A percentile compares a stretch with the other conserved stretches of the same genome.
These are phyloP conservation scores for Reticulitermes speratus DNA, from an alignment of 1,140 invertebrate species.

Conservation along the genomic window DNA sequence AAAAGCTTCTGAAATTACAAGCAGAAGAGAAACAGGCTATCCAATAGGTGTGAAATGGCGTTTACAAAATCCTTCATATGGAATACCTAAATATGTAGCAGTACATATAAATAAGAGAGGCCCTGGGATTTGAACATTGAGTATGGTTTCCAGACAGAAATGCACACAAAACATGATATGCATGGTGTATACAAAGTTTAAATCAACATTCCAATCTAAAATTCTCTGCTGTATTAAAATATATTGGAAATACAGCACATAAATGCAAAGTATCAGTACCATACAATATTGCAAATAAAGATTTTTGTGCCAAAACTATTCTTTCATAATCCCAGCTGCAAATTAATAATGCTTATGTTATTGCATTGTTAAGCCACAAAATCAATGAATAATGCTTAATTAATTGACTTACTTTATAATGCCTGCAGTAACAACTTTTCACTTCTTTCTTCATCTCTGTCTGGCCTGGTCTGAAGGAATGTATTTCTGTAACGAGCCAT, in stretches of 20 bases:
- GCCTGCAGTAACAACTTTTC: too few relatives aligned
- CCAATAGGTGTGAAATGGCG: slow-evolving; percentile 78
- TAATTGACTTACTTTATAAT: too few relatives aligned
- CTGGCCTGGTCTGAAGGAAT: too few relatives aligned
- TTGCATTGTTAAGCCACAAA: too few relatives aligned
- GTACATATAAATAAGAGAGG: slow-evolving; percentile 81
- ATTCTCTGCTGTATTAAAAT: slow-evolving; percentile 51
- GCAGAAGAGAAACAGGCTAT: slow-evolving; percentile 77
- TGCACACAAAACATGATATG: slow-evolving; percentile 65
- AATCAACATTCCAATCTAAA: slow-evolving; percentile 68
- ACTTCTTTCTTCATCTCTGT: too few relatives aligned
- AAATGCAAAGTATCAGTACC: too few relatives aligned
- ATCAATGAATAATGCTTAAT: too few relatives aligned
- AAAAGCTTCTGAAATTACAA: slow-evolving; percentile 68
- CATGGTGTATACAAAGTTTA: slow-evolving; percentile 71
- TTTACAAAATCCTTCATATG: slow-evolving; percentile 70
- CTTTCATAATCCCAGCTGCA: too few relatives aligned
- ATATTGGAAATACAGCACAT: not conserved
- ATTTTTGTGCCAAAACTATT: too few relatives aligned
- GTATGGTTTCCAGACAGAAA: slow-evolving; percentile 72
- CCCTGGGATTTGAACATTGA: slow-evolving; percentile 76
- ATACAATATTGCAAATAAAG: too few relatives aligned
- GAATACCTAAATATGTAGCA: slow-evolving; percentile 68
- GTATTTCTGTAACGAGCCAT: too few relatives aligned
- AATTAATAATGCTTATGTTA: too few relatives aligned